Evolutionary conservation across 2,797 vertebrate genomes (phyloP), one percentile per base, ranked within the genome.

Genomic region (Myripristis murdjan): DNA sequence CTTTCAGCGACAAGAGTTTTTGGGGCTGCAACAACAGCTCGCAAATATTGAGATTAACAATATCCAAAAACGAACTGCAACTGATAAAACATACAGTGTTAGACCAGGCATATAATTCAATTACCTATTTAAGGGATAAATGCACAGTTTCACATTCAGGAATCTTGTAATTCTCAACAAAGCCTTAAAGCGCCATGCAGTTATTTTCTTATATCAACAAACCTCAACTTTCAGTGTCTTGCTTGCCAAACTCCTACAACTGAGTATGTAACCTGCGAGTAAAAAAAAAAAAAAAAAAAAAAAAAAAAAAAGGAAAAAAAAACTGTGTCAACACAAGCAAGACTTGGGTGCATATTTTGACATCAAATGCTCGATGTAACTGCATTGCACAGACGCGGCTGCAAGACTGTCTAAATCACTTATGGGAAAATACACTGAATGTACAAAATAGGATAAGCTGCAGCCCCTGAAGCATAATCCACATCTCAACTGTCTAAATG

Each of bases 21-120:
- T 23, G 35, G 10, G 47, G 22, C 60, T 49, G 39, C 41, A 54
- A 33, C 48, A 55, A 59, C 63, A 63, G n/a, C 55, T 60, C 54
- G 24, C 31, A 64, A 48, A 16, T 23, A 11, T 22, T 35, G 48
- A 71, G 35, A 78, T 56, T 58, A 54, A 15, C 64, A 62, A 58
- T 14, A 60, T 28, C 5, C 15, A 0, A 18, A 5, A 4, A 35
- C 53, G 56, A 52, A 46, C 53, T 31, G 31, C 61, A 52, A n/a
- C 31, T 7, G 16, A 6, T n/a, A 47, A n/a, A 53, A 55, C 7
- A 23, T 12, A 65, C 24, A 20, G 28, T 12, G 51, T 41, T 6
- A 46, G 15, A 41, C 44, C 1, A 18, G 39, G 24, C 22, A 22
- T 56, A 43, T 47, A 1, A 37, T 11, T 10, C 33, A 33, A 60